Percentiles rank a stretch among this genome's conserved stretches.
These are phyloP conservation scores for Miltochrista miniata DNA, from an alignment of 2,888 invertebrate species.

Conservation along the genomic window DNA sequence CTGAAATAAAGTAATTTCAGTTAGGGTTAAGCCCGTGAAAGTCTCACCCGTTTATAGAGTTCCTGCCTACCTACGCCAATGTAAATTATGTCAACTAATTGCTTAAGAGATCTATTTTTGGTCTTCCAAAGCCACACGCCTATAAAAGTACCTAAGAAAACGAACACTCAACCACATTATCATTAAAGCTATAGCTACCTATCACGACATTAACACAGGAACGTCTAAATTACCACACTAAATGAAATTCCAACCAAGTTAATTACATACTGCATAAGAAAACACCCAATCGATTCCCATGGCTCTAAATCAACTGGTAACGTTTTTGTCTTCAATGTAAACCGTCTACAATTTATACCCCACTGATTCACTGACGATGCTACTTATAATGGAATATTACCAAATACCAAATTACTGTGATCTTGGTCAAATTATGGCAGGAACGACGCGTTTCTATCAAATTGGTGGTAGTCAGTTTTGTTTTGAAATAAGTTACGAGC, in stretches of 20 bases:
- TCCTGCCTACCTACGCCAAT: too few species aligned
- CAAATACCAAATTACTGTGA: constrained; percentile 69
- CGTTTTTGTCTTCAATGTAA: constrained; percentile 33
- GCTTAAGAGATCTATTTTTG: too few species aligned
- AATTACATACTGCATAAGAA: constrained; percentile 19
- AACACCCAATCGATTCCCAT: constrained; percentile 27
- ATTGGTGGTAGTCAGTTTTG: constrained; percentile 59
- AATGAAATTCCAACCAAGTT: constrained; percentile 20
- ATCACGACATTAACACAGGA: background rate
- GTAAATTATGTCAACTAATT: too few species aligned
- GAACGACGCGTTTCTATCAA: constrained; percentile 63
- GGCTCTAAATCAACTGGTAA: constrained; percentile 28
- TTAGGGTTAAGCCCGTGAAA: too few species aligned
- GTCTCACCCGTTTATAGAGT: too few species aligned
- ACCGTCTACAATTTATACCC: constrained; percentile 28
- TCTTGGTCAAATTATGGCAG: constrained; percentile 65
- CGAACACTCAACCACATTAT: too few species aligned
- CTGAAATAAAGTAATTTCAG: too few species aligned
- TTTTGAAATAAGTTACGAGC: constrained; percentile 32
- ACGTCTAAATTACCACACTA: constrained; percentile 1
- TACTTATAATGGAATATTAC: constrained; percentile 63
- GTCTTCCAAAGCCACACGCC: too few species aligned
- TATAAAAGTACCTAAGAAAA: too few species aligned
- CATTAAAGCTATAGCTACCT: background rate
- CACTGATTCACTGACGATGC: constrained; percentile 48